phyloP scores from a whole-genome alignment of 2,888 invertebrate genomes.

The Odontocerum albicorne region DNA sequence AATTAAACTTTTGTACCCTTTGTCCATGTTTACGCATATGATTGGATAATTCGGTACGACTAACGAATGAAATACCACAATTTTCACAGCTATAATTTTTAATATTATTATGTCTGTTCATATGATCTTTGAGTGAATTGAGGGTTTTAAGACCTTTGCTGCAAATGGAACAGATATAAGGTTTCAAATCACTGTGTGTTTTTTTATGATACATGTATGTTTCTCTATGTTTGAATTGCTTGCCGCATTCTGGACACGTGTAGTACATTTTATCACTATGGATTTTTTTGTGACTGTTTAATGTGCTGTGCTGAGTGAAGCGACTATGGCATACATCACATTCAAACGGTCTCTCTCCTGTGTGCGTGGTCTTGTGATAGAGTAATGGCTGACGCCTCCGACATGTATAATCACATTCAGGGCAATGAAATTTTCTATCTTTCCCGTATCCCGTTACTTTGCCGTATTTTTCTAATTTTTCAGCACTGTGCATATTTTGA shows the following conservation, averaged over 20 bases:
- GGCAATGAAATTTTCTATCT: constrained; percentile 49
- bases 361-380: constrained; percentile 52
- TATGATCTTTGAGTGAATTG: constrained; percentile 48
- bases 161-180: constrained; percentile 48
- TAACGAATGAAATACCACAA: constrained; percentile 54
- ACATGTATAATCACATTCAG: constrained; percentile 49
- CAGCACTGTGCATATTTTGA: background rate
- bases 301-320: constrained; percentile 51
- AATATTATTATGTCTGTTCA: constrained; percentile 52
- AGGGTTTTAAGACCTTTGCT: constrained; percentile 50
- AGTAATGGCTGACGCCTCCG: constrained; percentile 53
- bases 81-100: constrained; percentile 53
- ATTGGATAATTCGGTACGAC: constrained; percentile 51
- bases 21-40: constrained; percentile 51
- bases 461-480: background rate
- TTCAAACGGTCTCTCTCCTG: constrained; percentile 49
- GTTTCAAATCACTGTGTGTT: constrained; percentile 48
- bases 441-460: constrained; percentile 46
- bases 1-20: constrained; percentile 44
- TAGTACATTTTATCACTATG: constrained; percentile 48
- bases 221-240: constrained; percentile 54
- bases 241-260: constrained; percentile 52
- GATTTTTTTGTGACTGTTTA: constrained; percentile 51
- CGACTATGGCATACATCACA: constrained; percentile 51
- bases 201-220: constrained; percentile 49